These are phyloP conservation scores for Azorinus chamasolen DNA, from an alignment of 2,888 invertebrate genomes.

Conservation along the genomic window DNA sequence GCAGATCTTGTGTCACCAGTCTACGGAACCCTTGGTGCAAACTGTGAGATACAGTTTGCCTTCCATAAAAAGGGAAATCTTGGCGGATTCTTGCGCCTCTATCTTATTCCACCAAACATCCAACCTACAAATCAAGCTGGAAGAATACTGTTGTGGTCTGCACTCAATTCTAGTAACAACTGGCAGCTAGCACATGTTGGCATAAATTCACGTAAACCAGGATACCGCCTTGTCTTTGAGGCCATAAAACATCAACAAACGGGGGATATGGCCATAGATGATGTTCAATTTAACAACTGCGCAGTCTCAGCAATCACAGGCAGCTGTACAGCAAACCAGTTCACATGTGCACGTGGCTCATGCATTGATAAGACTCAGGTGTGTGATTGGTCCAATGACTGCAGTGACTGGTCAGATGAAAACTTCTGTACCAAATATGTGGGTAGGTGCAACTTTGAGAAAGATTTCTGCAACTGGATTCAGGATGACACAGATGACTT, in stretches of 20 bases:
- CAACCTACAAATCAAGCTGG: constrained; percentile 54
- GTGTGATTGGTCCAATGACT: constrained; percentile 83
- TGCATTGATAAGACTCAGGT: constrained; percentile 74
- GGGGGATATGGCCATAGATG: constrained; percentile 82
- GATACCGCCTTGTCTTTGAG: constrained; percentile 79
- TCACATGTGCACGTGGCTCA: constrained; percentile 73
- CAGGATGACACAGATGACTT: constrained; percentile 80
- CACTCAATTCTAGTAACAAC: constrained; percentile 64
- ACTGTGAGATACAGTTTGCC: constrained; percentile 76
- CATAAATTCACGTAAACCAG: constrained; percentile 72
- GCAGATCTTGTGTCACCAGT: constrained; percentile 75
- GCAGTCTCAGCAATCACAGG: constrained; percentile 46
- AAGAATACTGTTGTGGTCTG: constrained; percentile 74
- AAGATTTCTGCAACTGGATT: constrained; percentile 79
- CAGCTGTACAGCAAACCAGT: constrained; percentile 74
- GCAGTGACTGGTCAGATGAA: constrained; percentile 83
- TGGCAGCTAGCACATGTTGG: constrained; percentile 78
- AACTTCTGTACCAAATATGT: constrained; percentile 69
- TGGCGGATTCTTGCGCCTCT: constrained; percentile 67
- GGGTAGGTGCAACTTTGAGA: constrained; percentile 81
- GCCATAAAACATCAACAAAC: constrained; percentile 64
- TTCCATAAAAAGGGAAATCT: constrained; percentile 68
- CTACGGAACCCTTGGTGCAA: constrained; percentile 72
- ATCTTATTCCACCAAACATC: constrained; percentile 67
- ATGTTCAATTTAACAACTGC: constrained; percentile 78